Base-by-base conservation (phyloP, 2,113 vertebrate genomes). In the Crotophaga sulcirostris region DNA sequence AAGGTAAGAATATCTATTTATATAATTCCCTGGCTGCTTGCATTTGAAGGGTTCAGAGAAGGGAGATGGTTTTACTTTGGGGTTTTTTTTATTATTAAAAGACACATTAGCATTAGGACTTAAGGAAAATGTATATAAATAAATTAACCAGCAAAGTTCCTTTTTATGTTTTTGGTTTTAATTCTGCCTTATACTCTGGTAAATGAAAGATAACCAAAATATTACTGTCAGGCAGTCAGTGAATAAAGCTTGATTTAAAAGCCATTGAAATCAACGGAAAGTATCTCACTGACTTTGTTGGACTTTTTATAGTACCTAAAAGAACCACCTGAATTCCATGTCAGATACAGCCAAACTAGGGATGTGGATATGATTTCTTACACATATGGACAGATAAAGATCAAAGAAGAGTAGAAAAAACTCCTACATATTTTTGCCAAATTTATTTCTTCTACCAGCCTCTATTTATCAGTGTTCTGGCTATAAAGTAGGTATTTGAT, bases 1-100 rank as follows among this genome's bases (percentile, higher is more conserved):
- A 96, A 96, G 94, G 96, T 97, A 96, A 96, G 93, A 94, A 88
- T 86, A 93, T 96, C 95, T 96, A 96, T 97, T 97, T 95, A 96
- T 95, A 84, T 75, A 92, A 94, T 76, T 93, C 94, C 75, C 87
- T 86, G 29, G 75, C 68, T 86, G 83, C 90, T 85, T 93, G 83
- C 90, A 90, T 78, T 90, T 90, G 75, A 80, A 94, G 34, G 6
- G 26, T 73, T 93, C 87, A 85, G 54, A 82, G 62, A 76, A 85
- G 7, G 28, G 25, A 93, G 12, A 45, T 73, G 38, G 23, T 25
- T 9, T 36, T 24, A 23, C 6, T 59, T 59, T 21, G 58, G 19
- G 40, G 11, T 70, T 70, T 62, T 34, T 42, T 59, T 34, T 28
- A 59, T 84, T 52, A 40, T 82, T 76, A 76, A 64, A 88, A 87